These are phyloP conservation scores for Spea hammondii DNA, from an alignment of 2,797 vertebrate genomes.

Conservation along the genomic window DNA sequence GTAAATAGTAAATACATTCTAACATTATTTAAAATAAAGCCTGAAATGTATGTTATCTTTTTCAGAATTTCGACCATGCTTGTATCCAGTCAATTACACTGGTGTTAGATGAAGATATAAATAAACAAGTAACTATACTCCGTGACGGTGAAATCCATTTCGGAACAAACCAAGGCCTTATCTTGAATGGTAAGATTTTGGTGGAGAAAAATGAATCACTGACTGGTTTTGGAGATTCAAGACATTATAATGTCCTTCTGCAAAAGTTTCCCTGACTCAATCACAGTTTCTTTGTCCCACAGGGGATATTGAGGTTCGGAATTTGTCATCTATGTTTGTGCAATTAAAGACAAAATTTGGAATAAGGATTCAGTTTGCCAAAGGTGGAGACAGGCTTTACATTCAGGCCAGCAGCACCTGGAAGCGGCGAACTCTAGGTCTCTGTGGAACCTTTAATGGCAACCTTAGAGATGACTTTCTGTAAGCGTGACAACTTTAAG, in stretches of 20 bases:
- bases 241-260: not conserved
- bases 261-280: not conserved
- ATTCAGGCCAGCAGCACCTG: slow-evolving; percentile 83
- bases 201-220: not conserved
- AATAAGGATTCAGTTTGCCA: slow-evolving; percentile 84
- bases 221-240: too few species aligned
- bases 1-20: too few species aligned
- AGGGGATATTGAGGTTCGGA: slow-evolving; percentile 83
- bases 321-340: slow-evolving; percentile 87
- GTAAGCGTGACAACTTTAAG: slow-evolving; percentile 68
- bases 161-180: slow-evolving; percentile 78
- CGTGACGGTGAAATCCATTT: slow-evolving; percentile 86
- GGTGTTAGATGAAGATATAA: slow-evolving; percentile 88
- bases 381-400: slow-evolving; percentile 85
- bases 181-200: slow-evolving; percentile 75
- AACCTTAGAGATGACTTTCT: slow-evolving; percentile 97
- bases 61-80: slow-evolving; percentile 80
- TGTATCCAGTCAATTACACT: slow-evolving; percentile 91
- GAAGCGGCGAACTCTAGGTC: slow-evolving; percentile 85
- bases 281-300: not conserved
- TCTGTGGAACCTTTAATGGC: slow-evolving; percentile 95
- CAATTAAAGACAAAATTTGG: slow-evolving; percentile 85
- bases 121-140: slow-evolving; percentile 85
- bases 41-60: slow-evolving; percentile 2
- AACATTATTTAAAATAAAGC: not conserved